phyloP scores from a whole-genome alignment of 2,113 vertebrate species.

The Acrocephalus arundinaceus region DNA sequence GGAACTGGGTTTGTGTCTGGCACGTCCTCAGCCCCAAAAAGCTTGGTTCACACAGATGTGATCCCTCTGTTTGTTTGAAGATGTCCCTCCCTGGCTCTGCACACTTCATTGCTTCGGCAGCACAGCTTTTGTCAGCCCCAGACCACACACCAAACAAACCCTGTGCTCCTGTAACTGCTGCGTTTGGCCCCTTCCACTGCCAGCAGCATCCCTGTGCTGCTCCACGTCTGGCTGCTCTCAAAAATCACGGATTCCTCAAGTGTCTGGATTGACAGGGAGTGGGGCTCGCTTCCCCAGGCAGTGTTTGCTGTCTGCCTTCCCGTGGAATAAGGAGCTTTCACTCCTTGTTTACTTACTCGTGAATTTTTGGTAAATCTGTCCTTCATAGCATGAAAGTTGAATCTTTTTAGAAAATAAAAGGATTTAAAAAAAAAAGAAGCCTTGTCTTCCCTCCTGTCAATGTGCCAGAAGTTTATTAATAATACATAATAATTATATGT shows the following conservation, averaged over 20 bases:
- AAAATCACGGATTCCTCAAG: not conserved
- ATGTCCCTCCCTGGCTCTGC: not conserved
- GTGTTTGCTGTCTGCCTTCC: not conserved
- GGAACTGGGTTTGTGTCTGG: not conserved
- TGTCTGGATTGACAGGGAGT: not conserved
- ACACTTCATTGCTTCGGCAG: not conserved
- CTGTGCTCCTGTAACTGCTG: not conserved
- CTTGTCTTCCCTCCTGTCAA: constrained; percentile 9
- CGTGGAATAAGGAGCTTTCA: not conserved
- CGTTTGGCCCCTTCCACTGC: not conserved
- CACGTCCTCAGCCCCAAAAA: not conserved
- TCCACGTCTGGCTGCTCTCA: not conserved
- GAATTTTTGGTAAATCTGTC: not conserved
- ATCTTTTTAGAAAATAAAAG: not conserved
- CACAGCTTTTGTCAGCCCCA: rapidly evolving
- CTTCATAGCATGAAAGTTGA: not conserved
- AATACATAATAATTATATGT: constrained; percentile 53
- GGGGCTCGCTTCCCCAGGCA: not conserved
- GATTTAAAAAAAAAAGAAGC: not conserved
- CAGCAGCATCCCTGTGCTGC: not conserved
- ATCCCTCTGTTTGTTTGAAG: not conserved
- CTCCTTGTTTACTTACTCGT: not conserved
- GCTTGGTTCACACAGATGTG: not conserved
- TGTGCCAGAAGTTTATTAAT: constrained; percentile 59
- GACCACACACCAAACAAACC: not conserved